These are phyloP conservation scores for Melieria picta DNA, from an alignment of 2,888 invertebrate species.

Conservation along the genomic window DNA sequence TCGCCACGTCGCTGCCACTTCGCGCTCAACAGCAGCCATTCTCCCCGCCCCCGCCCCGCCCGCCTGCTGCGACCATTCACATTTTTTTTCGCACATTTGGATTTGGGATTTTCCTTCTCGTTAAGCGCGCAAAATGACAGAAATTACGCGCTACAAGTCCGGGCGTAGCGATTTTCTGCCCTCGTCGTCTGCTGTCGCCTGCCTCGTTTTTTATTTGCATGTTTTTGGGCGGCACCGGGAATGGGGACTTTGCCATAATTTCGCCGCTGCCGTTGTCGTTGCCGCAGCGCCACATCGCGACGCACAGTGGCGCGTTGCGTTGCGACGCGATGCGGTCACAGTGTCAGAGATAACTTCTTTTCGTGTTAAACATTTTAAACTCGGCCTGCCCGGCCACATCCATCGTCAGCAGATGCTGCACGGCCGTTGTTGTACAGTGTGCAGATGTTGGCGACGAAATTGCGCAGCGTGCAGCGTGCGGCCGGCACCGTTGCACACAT, in stretches of 20 bases:
- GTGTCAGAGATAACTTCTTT: slow-evolving; percentile 58
- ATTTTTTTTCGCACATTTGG: slow-evolving; percentile 30
- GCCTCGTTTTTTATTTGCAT: background rate
- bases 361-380: slow-evolving; percentile 58
- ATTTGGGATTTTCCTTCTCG: slow-evolving; percentile 25
- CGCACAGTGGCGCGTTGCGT: slow-evolving; percentile 8
- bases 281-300: background rate
- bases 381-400: slow-evolving; percentile 38
- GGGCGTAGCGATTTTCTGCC: background rate
- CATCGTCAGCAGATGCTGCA: slow-evolving; percentile 25
- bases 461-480: background rate
- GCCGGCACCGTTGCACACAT: too few species aligned
- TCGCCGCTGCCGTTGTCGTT: background rate
- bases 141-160: slow-evolving; percentile 26
- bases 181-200: background rate
- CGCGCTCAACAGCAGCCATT: too few species aligned
- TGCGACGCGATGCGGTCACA: slow-evolving; percentile 38
- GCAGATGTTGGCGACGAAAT: slow-evolving; percentile 4
- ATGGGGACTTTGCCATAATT: slow-evolving; percentile 28
- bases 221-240: background rate
- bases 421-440: background rate
- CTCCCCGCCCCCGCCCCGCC: background rate
- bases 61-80: slow-evolving; percentile 1
- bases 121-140: slow-evolving; percentile 31
- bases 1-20: background rate